Evolutionary conservation across 1,140 invertebrate species (phyloP).

Genomic region (Brachionus paranguensis): DNA sequence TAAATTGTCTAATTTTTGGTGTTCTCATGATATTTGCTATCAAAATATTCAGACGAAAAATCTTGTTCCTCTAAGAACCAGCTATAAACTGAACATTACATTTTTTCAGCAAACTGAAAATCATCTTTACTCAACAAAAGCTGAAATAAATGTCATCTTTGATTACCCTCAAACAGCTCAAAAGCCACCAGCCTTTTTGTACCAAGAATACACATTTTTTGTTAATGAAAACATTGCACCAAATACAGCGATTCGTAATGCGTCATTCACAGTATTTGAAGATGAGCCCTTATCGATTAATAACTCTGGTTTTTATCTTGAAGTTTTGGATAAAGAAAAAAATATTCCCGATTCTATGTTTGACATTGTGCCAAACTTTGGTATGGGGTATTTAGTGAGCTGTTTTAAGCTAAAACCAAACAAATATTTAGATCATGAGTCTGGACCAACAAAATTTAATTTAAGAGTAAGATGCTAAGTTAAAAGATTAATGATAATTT

Average conservation of each 20-base stretch:
- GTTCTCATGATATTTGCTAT: not conserved
- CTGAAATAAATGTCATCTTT: not conserved
- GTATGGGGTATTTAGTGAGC: not conserved
- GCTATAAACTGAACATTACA: not conserved
- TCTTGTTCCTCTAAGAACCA: not conserved
- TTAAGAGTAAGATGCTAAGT: not conserved
- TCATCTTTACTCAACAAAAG: not conserved
- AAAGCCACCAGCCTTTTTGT: not conserved
- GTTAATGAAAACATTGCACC: not conserved
- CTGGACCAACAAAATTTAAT: not conserved
- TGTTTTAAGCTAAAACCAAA: not conserved
- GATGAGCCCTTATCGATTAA: not conserved
- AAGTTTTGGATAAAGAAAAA: not conserved
- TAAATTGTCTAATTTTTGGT: not conserved
- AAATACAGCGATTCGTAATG: not conserved
- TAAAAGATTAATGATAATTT: not conserved
- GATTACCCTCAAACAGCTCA: not conserved
- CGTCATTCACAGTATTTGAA: not conserved
- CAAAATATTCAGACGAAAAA: not conserved
- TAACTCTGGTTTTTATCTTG: conserved; percentile 12
- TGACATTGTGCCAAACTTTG: conserved; percentile 2
- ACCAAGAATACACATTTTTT: not conserved
- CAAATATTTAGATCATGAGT: conserved; percentile 1
- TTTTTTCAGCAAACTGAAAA: not conserved
- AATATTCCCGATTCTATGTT: not conserved